These are phyloP conservation scores for Peromyscus californicus DNA, from an alignment of 2,113 vertebrate species.

Conservation along the genomic window DNA sequence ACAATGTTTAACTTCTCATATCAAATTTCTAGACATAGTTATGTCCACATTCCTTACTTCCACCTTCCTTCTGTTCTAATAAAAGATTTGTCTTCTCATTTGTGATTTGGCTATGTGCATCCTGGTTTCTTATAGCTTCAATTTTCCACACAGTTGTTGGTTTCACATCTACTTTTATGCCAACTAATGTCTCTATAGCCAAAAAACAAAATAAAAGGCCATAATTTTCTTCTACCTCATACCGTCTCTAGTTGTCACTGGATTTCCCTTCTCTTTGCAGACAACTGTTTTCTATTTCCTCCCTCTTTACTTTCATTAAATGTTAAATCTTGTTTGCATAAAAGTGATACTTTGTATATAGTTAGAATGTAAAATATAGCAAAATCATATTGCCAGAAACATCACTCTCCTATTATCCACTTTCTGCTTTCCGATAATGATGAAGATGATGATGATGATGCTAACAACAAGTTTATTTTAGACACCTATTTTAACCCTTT, in stretches of 20 bases:
- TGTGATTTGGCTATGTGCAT: slow-evolving; percentile 26
- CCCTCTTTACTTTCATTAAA: slow-evolving; percentile 2
- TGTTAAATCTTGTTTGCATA: slow-evolving; percentile 34
- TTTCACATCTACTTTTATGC: slow-evolving; percentile 43
- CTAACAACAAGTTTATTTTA: no score
- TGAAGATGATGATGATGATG: no score
- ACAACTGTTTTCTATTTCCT: slow-evolving; percentile 33
- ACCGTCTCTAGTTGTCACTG: not conserved
- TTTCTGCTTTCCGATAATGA: no score
- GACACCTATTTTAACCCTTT: no score
- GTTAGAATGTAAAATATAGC: slow-evolving; percentile 18
- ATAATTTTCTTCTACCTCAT: slow-evolving; percentile 1
- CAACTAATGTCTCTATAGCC: slow-evolving; percentile 8
- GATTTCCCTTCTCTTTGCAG: not conserved
- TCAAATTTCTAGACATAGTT: not conserved
- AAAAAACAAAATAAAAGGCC: not conserved
- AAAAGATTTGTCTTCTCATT: slow-evolving; percentile 30
- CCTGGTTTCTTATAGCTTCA: not conserved
- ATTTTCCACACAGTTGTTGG: not conserved
- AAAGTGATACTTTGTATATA: not conserved
- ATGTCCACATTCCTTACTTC: not conserved
- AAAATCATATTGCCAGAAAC: slow-evolving; percentile 21
- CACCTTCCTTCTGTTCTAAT: slow-evolving; percentile 34
- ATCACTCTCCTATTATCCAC: not conserved
- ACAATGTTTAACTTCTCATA: slow-evolving; percentile 27